Conservation (phyloP, 2,113 vertebrate genomes). For the Sander vitreus region DNA sequence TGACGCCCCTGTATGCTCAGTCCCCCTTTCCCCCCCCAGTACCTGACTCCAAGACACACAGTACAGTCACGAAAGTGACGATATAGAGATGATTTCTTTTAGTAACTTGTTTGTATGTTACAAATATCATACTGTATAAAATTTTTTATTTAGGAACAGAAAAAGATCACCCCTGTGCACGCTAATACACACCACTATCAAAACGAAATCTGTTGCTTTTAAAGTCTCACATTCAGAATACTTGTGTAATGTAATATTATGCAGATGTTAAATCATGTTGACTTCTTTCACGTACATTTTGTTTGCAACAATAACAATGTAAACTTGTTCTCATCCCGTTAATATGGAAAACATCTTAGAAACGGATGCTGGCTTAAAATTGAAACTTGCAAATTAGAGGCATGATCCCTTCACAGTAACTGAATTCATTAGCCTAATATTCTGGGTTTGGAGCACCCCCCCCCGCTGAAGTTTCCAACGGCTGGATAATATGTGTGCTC, state of each 20-base stretch:
- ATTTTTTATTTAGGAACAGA: too few species aligned
- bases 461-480: conserved; percentile 27
- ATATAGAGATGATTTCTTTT: too few species aligned
- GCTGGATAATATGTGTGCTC: conserved; percentile 35
- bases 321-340: neutral
- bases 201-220: neutral
- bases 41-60: too few species aligned
- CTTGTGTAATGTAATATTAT: neutral
- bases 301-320: neutral
- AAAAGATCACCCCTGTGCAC: too few species aligned
- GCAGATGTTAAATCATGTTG: neutral
- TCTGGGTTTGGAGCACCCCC: conserved; percentile 11
- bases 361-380: conserved; percentile 18
- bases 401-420: conserved; percentile 11
- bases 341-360: neutral
- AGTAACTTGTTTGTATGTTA: too few species aligned
- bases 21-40: too few species aligned
- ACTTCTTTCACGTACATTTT: neutral
- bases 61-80: too few species aligned
- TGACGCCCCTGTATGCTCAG: too few species aligned
- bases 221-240: neutral
- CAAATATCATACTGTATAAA: too few species aligned
- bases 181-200: too few species aligned
- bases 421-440: conserved; percentile 33
- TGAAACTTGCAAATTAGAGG: conserved; percentile 5